Conservation (phyloP, 2,888 invertebrate species). For the Epinotia bilunana region DNA sequence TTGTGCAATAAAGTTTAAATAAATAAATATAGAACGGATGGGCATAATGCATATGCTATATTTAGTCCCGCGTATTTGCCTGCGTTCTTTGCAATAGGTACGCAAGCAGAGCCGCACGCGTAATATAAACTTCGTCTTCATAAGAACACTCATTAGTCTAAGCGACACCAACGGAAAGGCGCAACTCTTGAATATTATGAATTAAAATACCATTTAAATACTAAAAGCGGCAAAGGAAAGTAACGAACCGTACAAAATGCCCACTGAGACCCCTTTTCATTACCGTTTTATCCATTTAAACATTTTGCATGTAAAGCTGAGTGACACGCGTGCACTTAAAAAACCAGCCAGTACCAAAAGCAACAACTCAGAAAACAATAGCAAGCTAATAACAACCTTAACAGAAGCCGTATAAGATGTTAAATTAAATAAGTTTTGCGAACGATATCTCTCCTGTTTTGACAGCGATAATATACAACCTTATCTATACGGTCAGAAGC, state of each 20-base stretch:
- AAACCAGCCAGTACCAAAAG: not conserved
- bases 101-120: too few relatives aligned
- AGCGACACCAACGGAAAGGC: slow-evolving; percentile 12
- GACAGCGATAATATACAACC: slow-evolving; percentile 7
- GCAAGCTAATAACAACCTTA: not conserved
- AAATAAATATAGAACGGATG: too few relatives aligned
- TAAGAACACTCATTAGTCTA: slow-evolving; percentile 22
- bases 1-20: too few relatives aligned
- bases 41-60: too few relatives aligned
- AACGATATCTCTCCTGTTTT: not conserved
- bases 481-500: not conserved
- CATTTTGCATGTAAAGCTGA: slow-evolving; percentile 24
- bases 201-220: slow-evolving; percentile 35
- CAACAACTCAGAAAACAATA: not conserved
- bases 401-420: not conserved
- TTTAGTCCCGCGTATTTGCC: too few relatives aligned
- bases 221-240: slow-evolving; percentile 27
- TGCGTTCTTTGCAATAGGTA: too few relatives aligned
- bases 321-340: slow-evolving; percentile 30
- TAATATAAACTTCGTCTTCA: not conserved
- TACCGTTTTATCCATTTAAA: slow-evolving; percentile 42
- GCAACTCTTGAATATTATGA: slow-evolving; percentile 25
- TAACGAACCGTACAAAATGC: slow-evolving; percentile 42
- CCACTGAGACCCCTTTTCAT: slow-evolving; percentile 43
- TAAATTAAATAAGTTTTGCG: not conserved